Evolutionary conservation across 2,888 invertebrate species (phyloP), one percentile per base, ranked within the genome.

Genomic region (Timema cristinae): DNA sequence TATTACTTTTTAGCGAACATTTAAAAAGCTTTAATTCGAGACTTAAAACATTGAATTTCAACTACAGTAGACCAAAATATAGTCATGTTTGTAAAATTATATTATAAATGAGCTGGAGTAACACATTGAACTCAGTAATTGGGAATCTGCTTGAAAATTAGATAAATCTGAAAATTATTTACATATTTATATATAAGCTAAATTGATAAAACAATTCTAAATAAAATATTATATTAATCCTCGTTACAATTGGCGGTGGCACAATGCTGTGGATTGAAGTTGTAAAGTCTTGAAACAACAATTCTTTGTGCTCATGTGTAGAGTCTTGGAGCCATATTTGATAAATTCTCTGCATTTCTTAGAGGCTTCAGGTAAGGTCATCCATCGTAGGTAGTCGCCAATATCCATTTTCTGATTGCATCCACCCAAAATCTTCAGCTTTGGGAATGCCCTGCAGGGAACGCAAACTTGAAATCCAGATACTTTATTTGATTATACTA

Each of bases 351-450:
- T 7, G 0, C 56, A 56, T 0, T 7, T 56, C 56, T 56, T 56
- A 16, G 13, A 56, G 56, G 13, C 13, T 56, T 56, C 56, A 56
- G 56, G 13, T 2, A 56, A 7, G 7, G 13, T 56, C 7, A 13
- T 56, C 13, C 7, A 56, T 7, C 56, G 2, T 56, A 16, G 56
- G 2, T 56, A 16, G 56, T 56, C 6, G 4, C 56, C 5, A 56
- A 11, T 56, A 15, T 56, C 56, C 56, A 56, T 56, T 2, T 0
- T 56, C 56, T 56, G 56, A 56, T 56, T 7, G 4, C 56, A 56
- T 56, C 56, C 56, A 56, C n/a, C 56, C 56, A 56, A 56, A 56
- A 56, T 56, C 56, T 56, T 56, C 13, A 10, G 56, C 11, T 8
- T 2, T 56, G 7, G 10, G 13, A 56, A 56, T 56, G 9, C 6